Percentiles rank a stretch among this genome's conserved stretches.
Evolutionary conservation across 2,888 invertebrate species (phyloP).

Genomic region (Candidula unifasciata): DNA sequence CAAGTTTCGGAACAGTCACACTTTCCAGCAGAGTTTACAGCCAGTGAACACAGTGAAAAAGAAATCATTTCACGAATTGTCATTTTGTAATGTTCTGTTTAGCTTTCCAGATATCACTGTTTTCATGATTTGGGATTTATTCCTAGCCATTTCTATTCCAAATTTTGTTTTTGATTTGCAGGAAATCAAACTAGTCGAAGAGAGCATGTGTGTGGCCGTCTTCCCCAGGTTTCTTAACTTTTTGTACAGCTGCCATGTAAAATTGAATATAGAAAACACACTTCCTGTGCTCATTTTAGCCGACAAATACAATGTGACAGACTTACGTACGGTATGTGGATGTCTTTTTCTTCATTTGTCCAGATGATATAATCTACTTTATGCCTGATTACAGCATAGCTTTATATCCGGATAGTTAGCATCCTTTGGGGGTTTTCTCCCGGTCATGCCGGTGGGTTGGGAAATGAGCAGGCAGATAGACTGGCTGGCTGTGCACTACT

Average conservation of each 20-base stretch:
- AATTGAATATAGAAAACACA: conserved; percentile 76
- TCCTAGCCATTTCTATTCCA: neutral
- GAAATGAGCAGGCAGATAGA: too few relatives aligned
- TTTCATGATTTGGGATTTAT: neutral
- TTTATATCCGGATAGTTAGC: too few relatives aligned
- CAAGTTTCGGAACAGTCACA: too few relatives aligned
- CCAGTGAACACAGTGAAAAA: too few relatives aligned
- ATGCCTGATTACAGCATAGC: too few relatives aligned
- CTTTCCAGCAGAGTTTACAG: too few relatives aligned
- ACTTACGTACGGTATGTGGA: conserved; percentile 73
- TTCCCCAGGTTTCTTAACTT: conserved; percentile 78
- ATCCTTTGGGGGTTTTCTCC: too few relatives aligned
- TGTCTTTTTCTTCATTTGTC: neutral
- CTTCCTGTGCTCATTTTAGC: conserved; percentile 78
- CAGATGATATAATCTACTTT: too few relatives aligned
- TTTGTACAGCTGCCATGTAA: conserved; percentile 78
- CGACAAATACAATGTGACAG: conserved; percentile 78
- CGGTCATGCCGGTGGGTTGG: too few relatives aligned
- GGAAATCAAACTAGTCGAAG: conserved; percentile 59
- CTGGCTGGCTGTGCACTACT: too few relatives aligned
- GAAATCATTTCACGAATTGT: too few relatives aligned
- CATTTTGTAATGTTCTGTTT: neutral
- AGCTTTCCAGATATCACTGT: neutral
- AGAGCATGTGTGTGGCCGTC: conserved; percentile 74
- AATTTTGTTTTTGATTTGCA: neutral